Conservation (phyloP, 2,113 vertebrate species). For the Coptodon bakossiorum region DNA sequence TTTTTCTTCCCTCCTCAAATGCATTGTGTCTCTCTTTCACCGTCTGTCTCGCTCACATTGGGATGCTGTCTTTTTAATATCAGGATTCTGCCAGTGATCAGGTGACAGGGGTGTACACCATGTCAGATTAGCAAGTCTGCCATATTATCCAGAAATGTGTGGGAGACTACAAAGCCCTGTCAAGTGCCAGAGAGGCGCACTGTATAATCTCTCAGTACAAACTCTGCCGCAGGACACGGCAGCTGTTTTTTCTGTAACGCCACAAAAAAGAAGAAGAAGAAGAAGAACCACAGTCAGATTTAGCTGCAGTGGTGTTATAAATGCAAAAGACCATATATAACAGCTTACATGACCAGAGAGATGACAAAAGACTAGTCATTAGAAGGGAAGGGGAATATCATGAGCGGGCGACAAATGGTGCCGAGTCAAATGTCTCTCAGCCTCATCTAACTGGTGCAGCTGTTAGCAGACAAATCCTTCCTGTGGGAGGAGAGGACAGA, state of each 20-base stretch:
- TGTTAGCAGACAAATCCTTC: slow-evolving; percentile 18
- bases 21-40: slow-evolving; percentile 7
- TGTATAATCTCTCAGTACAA: slow-evolving; percentile 57
- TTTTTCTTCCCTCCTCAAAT: neutral
- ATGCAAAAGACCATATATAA: neutral
- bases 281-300: neutral
- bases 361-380: neutral
- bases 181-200: slow-evolving; percentile 34
- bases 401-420: neutral
- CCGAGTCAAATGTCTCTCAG: slow-evolving; percentile 6
- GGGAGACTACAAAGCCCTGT: slow-evolving; percentile 52
- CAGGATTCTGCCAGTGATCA: slow-evolving; percentile 28
- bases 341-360: neutral
- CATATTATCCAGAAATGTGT: slow-evolving; percentile 38
- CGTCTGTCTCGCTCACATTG: slow-evolving; percentile 5
- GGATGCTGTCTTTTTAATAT: slow-evolving; percentile 25
- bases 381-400: neutral
- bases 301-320: neutral
- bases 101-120: slow-evolving; percentile 31
- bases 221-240: slow-evolving; percentile 40
- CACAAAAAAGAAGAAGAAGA: neutral
- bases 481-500: neutral
- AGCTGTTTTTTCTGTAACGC: slow-evolving; percentile 23
- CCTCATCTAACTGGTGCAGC: neutral
- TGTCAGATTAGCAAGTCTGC: slow-evolving; percentile 51